Evolutionary conservation across 1,140 invertebrate species (phyloP).

Genomic region (Homarus americanus): DNA sequence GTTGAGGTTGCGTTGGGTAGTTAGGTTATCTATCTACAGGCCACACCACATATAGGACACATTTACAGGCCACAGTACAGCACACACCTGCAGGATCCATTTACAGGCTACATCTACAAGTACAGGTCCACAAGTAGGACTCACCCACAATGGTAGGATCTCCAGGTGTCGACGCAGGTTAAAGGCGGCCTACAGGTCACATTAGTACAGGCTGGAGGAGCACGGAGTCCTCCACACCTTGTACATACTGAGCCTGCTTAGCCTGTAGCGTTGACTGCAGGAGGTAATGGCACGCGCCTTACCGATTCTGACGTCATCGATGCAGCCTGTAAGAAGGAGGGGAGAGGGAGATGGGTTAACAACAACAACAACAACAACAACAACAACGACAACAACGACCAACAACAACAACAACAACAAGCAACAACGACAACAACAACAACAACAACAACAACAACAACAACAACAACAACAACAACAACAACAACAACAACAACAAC

Average conservation of each 20-base stretch:
- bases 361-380: too few relatives aligned
- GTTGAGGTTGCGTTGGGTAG: too few relatives aligned
- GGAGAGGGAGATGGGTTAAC: too few relatives aligned
- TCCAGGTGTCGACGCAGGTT: constrained; percentile 97
- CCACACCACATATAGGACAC: background rate
- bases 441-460: too few relatives aligned
- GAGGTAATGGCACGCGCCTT: constrained; percentile 92
- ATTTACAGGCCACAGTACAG: background rate
- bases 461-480: too few relatives aligned
- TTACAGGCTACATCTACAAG: background rate
- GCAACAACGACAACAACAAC: too few relatives aligned
- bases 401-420: too few relatives aligned
- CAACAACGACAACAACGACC: too few relatives aligned
- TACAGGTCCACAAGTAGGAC: constrained; percentile 77
- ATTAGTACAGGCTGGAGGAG: constrained; percentile 94
- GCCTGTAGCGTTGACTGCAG: constrained; percentile 95
- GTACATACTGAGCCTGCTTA: constrained; percentile 96
- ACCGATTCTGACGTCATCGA: constrained; percentile 92
- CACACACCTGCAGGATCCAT: background rate
- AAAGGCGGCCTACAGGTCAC: constrained; percentile 94
- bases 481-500: too few relatives aligned
- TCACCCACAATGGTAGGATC: constrained; percentile 97
- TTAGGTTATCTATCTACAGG: background rate
- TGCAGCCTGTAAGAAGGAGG: constrained; percentile 82
- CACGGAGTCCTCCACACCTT: constrained; percentile 95